Percentiles rank a stretch among this genome's conserved stretches.
These are phyloP conservation scores for Turnix velox DNA, from an alignment of 2,113 vertebrate species.

Conservation along the genomic window DNA sequence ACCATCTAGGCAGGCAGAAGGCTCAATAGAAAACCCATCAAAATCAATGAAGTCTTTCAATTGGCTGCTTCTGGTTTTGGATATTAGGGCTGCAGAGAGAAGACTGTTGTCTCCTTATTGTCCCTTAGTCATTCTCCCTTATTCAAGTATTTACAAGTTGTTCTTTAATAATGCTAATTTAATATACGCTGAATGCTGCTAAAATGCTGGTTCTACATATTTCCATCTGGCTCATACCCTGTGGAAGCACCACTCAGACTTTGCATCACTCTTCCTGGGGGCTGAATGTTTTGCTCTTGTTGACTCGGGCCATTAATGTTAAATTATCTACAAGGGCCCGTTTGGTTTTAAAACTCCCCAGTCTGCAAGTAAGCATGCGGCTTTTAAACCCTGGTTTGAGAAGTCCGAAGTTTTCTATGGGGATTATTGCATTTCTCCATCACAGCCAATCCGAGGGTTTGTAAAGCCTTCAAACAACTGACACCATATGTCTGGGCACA, in stretches of 20 bases:
- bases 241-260: background rate
- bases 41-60: background rate
- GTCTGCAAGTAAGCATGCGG: background rate
- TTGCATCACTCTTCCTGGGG: background rate
- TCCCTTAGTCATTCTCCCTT: background rate
- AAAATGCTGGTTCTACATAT: background rate
- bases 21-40: background rate
- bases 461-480: constrained; percentile 48
- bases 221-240: constrained; percentile 18
- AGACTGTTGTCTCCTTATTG: too few species aligned
- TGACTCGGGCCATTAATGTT: constrained; percentile 52
- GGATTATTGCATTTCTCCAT: constrained; percentile 50
- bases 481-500: constrained; percentile 47
- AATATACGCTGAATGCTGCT: background rate
- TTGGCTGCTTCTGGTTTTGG: background rate
- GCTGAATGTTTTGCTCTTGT: constrained; percentile 14
- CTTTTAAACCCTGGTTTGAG: constrained; percentile 8
- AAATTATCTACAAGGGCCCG: constrained; percentile 47
- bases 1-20: background rate
- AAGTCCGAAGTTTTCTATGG: constrained; percentile 53
- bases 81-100: background rate
- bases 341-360: constrained; percentile 57
- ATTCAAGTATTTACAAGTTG: background rate
- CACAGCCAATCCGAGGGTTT: constrained; percentile 5
- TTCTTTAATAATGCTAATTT: background rate